Conservation (phyloP, 2,113 vertebrate genomes). For the Haliaeetus leucogaster region DNA sequence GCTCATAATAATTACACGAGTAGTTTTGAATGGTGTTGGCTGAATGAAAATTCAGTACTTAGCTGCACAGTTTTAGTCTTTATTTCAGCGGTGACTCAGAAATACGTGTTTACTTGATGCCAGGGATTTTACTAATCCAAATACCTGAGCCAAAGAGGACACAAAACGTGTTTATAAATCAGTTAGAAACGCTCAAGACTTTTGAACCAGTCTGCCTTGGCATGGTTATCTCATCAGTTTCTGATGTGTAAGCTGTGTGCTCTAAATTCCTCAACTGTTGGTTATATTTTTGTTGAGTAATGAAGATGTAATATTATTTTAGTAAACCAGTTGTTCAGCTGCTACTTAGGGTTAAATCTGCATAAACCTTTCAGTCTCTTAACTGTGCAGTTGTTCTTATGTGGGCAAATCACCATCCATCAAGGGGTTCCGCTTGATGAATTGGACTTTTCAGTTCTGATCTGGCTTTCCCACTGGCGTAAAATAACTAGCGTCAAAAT, state of each 20-base stretch:
- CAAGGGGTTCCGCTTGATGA: not conserved
- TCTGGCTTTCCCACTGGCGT: not conserved
- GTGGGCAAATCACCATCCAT: not conserved
- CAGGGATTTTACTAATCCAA: not conserved
- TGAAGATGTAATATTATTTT: not conserved
- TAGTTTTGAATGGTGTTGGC: conserved; percentile 3
- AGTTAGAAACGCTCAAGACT: not conserved
- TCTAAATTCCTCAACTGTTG: not conserved
- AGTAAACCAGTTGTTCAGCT: not conserved
- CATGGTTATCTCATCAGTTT: not conserved
- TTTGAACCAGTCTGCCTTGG: not conserved
- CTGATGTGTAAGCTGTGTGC: not conserved
- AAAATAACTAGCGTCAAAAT: not conserved
- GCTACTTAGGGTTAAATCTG: not conserved
- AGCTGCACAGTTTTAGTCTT: conserved; percentile 7
- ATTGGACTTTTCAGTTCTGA: conserved; percentile 21
- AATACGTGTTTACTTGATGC: not conserved
- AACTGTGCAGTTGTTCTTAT: not conserved
- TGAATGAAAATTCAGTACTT: not conserved
- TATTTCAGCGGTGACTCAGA: conserved; percentile 1
- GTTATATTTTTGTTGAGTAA: not conserved
- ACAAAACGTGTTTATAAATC: not conserved
- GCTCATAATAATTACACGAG: not conserved
- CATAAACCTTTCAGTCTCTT: not conserved
- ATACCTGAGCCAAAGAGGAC: not conserved